phyloP scores from a whole-genome alignment of 1,140 invertebrate species.

The Galleria mellonella region DNA sequence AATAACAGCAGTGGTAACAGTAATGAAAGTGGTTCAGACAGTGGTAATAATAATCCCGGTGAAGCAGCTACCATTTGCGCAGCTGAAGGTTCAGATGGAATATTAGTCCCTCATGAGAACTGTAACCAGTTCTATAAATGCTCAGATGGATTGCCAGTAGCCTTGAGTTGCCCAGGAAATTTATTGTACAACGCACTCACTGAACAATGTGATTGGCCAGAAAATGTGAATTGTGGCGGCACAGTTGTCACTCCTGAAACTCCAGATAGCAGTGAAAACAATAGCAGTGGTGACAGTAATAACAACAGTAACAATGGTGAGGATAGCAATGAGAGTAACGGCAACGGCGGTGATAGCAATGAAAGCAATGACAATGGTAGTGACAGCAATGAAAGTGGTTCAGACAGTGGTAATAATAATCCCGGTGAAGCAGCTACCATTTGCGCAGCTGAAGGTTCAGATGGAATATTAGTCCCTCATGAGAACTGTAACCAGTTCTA shows the following conservation, averaged over 20 bases:
- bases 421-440: constrained; percentile 3
- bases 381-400: background rate
- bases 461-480: constrained; percentile 13
- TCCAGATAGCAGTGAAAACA: too few relatives aligned
- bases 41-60: constrained; percentile 7
- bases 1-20: background rate
- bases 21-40: background rate
- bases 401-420: constrained; percentile 8
- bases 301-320: constrained; percentile 1
- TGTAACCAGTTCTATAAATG: constrained; percentile 17
- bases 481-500: constrained; percentile 18
- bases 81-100: constrained; percentile 13
- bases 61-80: constrained; percentile 7
- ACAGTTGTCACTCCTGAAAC: too few relatives aligned
- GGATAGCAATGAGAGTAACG: too few relatives aligned
- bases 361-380: background rate
- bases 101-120: constrained; percentile 13
- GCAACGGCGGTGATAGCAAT: too few relatives aligned
- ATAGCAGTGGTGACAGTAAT: background rate
- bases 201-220: constrained; percentile 52
- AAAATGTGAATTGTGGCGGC: constrained; percentile 61
- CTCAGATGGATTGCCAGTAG: constrained; percentile 9
- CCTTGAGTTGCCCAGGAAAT: constrained; percentile 1
- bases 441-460: constrained; percentile 13
- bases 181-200: constrained; percentile 12